Evolutionary conservation across 2,888 invertebrate genomes (phyloP).

Genomic region (Tiliacea citrago): DNA sequence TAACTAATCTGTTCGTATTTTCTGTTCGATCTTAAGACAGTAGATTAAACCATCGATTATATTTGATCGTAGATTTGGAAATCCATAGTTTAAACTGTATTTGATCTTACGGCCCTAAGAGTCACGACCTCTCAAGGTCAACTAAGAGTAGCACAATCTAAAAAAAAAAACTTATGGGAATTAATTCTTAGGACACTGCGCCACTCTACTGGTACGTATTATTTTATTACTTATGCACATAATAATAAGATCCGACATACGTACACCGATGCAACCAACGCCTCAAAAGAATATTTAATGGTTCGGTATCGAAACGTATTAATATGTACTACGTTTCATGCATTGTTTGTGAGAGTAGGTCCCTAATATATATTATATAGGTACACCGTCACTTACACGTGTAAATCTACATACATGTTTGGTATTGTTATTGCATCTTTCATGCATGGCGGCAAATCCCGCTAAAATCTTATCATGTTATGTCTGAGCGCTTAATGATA

Average conservation of each 20-base stretch:
- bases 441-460: neutral
- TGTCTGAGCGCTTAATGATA: conserved; percentile 39
- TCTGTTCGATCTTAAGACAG: too few species aligned
- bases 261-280: conserved; percentile 30
- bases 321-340: conserved; percentile 17
- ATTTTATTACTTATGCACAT: conserved; percentile 63
- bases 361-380: neutral
- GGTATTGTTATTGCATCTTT: conserved; percentile 11
- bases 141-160: too few species aligned
- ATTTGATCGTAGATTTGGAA: too few species aligned
- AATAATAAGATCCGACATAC: conserved; percentile 57
- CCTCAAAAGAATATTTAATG: conserved; percentile 53
- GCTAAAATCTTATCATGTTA: conserved; percentile 32
- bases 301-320: conserved; percentile 32
- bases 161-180: conserved; percentile 35
- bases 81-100: too few species aligned
- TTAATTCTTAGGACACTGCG: conserved; percentile 51
- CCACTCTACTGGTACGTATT: conserved; percentile 23
- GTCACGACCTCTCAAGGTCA: too few species aligned
- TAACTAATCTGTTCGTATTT: too few species aligned
- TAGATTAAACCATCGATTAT: too few species aligned
- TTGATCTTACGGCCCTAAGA: too few species aligned
- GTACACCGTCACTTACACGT: neutral
- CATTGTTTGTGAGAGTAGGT: conserved; percentile 17
- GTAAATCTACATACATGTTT: neutral